phyloP scores from a whole-genome alignment of 2,888 invertebrate genomes.

The Adineta ricciae region DNA sequence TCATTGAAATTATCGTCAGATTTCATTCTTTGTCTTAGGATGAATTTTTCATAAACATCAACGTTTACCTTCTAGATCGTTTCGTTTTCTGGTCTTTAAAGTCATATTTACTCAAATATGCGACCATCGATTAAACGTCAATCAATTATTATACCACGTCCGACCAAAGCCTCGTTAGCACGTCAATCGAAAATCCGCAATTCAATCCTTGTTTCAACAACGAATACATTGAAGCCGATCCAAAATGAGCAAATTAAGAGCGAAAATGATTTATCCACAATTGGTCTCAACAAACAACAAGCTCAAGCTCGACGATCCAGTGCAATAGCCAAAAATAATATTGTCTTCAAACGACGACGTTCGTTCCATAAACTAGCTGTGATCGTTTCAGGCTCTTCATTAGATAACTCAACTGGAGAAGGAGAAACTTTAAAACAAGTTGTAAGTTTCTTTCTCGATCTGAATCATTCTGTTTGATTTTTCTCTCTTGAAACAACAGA shows the following conservation, averaged over 20 bases:
- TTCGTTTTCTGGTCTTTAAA: background rate
- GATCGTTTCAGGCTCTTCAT: background rate
- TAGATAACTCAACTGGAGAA: background rate
- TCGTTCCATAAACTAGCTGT: slow-evolving; percentile 2
- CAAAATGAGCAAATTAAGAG: background rate
- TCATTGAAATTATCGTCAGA: background rate
- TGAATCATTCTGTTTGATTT: background rate
- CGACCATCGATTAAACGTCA: background rate
- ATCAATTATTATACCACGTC: background rate
- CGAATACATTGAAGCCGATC: background rate
- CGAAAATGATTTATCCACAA: background rate
- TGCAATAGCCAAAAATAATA: background rate
- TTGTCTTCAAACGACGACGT: slow-evolving; percentile 2
- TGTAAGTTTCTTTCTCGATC: background rate
- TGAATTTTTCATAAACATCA: background rate
- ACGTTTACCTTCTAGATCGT: background rate
- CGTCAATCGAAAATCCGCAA: slow-evolving; percentile 7
- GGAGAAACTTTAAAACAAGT: slow-evolving; percentile 19
- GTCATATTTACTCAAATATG: background rate
- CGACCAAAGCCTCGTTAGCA: slow-evolving; percentile 12
- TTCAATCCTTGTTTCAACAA: background rate
- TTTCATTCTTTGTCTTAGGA: background rate
- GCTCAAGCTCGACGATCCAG: background rate
- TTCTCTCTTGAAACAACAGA: background rate
- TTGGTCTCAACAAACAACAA: background rate